Percentiles rank a stretch among this genome's conserved stretches.
These are phyloP conservation scores for Agrilus mali DNA, from an alignment of 2,888 invertebrate genomes.

Conservation along the genomic window DNA sequence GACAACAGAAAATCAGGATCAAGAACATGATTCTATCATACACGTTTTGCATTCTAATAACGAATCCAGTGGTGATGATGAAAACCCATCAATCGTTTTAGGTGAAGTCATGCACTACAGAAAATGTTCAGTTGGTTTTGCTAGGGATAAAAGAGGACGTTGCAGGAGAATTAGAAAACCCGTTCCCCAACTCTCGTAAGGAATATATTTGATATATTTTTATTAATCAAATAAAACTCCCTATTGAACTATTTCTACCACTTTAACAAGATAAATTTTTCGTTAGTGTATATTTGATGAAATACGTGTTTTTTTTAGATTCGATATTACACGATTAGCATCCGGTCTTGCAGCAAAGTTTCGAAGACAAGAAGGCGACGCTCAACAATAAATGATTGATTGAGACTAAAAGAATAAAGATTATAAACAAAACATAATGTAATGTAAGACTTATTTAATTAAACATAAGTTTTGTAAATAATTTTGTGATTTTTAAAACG, in stretches of 20 bases:
- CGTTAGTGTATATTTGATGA: too few relatives aligned
- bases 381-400: not conserved
- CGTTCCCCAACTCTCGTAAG: slow-evolving; percentile 14
- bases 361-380: slow-evolving; percentile 5
- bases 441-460: not conserved
- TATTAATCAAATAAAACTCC: slow-evolving; percentile 10
- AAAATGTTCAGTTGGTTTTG: slow-evolving; percentile 26
- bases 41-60: too few relatives aligned
- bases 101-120: slow-evolving; percentile 22
- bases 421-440: not conserved
- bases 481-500: not conserved
- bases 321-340: slow-evolving; percentile 25
- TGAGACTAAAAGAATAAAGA: not conserved
- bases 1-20: too few relatives aligned
- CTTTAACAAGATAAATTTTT: slow-evolving; percentile 3
- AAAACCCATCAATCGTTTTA: slow-evolving; percentile 7
- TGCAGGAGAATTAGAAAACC: slow-evolving; percentile 29
- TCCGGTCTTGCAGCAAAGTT: slow-evolving; percentile 25
- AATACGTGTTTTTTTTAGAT: slow-evolving; percentile 19
- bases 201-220: not conserved
- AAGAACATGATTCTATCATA: too few relatives aligned
- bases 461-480: not conserved
- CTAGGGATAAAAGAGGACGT: slow-evolving; percentile 29
- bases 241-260: slow-evolving; percentile 4
- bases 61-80: too few relatives aligned